Evolutionary conservation across 2,113 vertebrate species (phyloP), one percentile per base, ranked within the genome.

Genomic region (Ammodytes dubius): DNA sequence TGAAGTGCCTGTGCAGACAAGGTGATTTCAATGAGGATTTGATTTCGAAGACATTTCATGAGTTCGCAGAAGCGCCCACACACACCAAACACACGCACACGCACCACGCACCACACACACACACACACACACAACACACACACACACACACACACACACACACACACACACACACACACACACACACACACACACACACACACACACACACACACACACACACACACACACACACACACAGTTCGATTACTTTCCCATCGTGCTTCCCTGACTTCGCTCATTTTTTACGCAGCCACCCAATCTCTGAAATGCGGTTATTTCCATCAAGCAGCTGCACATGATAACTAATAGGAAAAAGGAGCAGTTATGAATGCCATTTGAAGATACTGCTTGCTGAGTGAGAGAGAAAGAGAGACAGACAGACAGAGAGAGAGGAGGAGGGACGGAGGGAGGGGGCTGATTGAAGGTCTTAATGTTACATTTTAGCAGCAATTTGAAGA

Each of bases 401-500:
- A 77, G 65, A 81, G 63, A 13, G 70, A 2, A 19, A 43, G 70
- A 57, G 77, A 54, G 54, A 15, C n/a, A 58, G 35, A 42, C 35
- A 64, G n/a, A 5, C 2, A 50, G 42, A 49, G 79, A 39, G 54
- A 13, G 63, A n/a, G 47, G 13, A 42, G 1, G 14, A 4, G 56
- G 6, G 42, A 27, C n/a, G 4, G 50, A 35, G 17, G 15, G 45
- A 40, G 39, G n/a, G 59, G 61, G 70, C 70, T 75, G 85, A 89
- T 85, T 89, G 40, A 77, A 81, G 83, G 76, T 87, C 90, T 87
- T 91, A 93, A 93, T 91, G 92, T 89, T 90, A 90, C 89, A 81
- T 92, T 93, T 92, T 90, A 94, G 90, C 86, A 88, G 89, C 86
- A 87, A 93, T 93, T 93, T 94, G 78, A 85, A 86, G 84, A 88